Conservation (phyloP, 2,888 invertebrate genomes). For the Agrilus mali region DNA sequence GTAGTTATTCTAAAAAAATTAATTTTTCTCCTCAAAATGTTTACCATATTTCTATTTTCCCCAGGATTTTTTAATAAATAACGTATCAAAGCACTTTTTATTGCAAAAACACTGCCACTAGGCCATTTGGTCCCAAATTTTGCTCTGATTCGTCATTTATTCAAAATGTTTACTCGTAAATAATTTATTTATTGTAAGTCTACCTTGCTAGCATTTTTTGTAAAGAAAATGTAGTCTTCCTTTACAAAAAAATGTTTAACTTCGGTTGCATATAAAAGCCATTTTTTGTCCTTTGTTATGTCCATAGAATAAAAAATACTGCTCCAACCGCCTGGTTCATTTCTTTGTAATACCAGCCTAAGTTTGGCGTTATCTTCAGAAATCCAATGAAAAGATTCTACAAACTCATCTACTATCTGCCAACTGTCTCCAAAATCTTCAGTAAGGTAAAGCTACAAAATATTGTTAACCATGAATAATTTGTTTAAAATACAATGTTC, state of each 20-base stretch:
- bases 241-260: constrained; percentile 74
- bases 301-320: constrained; percentile 35
- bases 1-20: constrained; percentile 31
- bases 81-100: too few relatives aligned
- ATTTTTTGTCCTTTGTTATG: constrained; percentile 20
- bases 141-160: too few relatives aligned
- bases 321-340: constrained; percentile 45
- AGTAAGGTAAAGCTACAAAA: constrained; percentile 60
- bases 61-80: too few relatives aligned
- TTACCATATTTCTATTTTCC: too few relatives aligned
- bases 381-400: constrained; percentile 69
- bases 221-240: constrained; percentile 77
- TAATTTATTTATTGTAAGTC: constrained; percentile 10
- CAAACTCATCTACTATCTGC: constrained; percentile 53
- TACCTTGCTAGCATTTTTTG: constrained; percentile 51
- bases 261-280: constrained; percentile 33
- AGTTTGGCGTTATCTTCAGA: constrained; percentile 29
- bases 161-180: too few relatives aligned
- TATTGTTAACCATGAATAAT: constrained; percentile 3
- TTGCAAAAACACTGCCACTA: too few relatives aligned
- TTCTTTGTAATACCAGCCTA: constrained; percentile 56
- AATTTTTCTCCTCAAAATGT: neutral
- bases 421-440: constrained; percentile 64
- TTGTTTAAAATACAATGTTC: too few relatives aligned
- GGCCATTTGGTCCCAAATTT: too few relatives aligned